Conservation (phyloP, 2,113 vertebrate species). For the Chitala chitala region DNA sequence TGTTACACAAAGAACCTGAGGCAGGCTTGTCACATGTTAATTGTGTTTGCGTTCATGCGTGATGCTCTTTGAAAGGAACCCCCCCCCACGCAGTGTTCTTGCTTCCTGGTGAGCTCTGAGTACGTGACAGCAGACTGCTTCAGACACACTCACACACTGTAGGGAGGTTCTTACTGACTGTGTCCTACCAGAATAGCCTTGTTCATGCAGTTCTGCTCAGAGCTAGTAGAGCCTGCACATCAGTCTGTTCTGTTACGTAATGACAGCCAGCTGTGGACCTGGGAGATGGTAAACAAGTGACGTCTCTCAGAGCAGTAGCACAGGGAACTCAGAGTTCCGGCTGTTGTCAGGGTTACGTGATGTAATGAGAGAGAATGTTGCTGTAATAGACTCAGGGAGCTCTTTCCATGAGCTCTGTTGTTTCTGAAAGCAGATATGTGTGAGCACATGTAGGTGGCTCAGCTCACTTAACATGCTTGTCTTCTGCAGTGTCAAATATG, state of each 20-base stretch:
- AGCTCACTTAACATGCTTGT: neutral
- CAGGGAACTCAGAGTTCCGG: conserved; percentile 26
- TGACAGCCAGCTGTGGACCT: conserved; percentile 37
- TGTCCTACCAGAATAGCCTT: neutral
- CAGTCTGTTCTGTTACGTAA: conserved; percentile 40
- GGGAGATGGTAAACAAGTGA: conserved; percentile 56
- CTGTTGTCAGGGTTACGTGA: conserved; percentile 45
- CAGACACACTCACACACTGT: neutral
- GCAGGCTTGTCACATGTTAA: neutral
- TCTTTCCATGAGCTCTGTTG: neutral
- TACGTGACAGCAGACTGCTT: too few relatives aligned
- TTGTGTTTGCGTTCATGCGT: neutral
- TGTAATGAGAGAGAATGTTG: conserved; percentile 44
- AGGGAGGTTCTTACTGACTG: neutral
- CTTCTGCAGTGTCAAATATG: conserved; percentile 75
- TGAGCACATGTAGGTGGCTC: neutral
- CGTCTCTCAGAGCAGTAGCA: conserved; percentile 29
- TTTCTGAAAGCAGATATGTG: neutral
- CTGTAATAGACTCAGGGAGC: neutral
- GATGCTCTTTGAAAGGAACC: neutral
- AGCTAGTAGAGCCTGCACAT: conserved; percentile 14
- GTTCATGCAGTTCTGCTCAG: neutral
- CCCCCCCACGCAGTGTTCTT: too few relatives aligned
- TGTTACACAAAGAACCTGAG: neutral
- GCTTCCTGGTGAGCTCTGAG: too few relatives aligned